Percentiles rank a stretch among this genome's conserved stretches.
These are phyloP conservation scores for Mimachlamys varia DNA, from an alignment of 2,888 invertebrate genomes.

Conservation along the genomic window DNA sequence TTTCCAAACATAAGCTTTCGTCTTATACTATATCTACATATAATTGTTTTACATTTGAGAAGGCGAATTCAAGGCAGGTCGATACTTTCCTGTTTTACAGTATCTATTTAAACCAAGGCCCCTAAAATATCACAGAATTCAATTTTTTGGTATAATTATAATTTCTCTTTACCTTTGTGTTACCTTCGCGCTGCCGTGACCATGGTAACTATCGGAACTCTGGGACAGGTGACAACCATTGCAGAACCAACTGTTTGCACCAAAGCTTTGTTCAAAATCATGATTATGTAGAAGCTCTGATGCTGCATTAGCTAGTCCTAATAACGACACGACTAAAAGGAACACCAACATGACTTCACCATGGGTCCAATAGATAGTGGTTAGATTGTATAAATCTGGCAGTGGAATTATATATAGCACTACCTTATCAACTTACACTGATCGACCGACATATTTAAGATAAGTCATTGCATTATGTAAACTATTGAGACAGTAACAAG, in stretches of 20 bases:
- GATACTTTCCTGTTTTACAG: too few relatives aligned
- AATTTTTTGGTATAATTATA: too few relatives aligned
- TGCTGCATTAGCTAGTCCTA: background rate
- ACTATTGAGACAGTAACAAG: background rate
- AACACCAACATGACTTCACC: background rate
- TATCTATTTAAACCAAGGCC: too few relatives aligned
- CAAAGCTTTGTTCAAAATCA: slow-evolving; percentile 41
- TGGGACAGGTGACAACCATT: slow-evolving; percentile 21
- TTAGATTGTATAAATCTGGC: background rate
- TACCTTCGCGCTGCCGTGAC: slow-evolving; percentile 41
- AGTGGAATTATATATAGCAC: background rate
- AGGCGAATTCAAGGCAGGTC: too few relatives aligned
- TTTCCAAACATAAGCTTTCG: too few relatives aligned
- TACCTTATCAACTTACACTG: background rate
- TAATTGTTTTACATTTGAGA: too few relatives aligned
- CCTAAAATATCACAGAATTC: too few relatives aligned
- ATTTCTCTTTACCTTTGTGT: slow-evolving; percentile 42
- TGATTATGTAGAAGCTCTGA: slow-evolving; percentile 41
- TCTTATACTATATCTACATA: too few relatives aligned
- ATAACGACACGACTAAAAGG: background rate
- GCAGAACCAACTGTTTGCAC: slow-evolving; percentile 34
- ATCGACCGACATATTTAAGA: background rate
- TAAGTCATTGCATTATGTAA: background rate
- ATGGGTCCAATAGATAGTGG: background rate
- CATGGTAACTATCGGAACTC: slow-evolving; percentile 40